Percentiles rank a stretch among this genome's conserved stretches.
These are phyloP conservation scores for Natrix natrix DNA, from an alignment of 2,797 vertebrate genomes.

Conservation along the genomic window DNA sequence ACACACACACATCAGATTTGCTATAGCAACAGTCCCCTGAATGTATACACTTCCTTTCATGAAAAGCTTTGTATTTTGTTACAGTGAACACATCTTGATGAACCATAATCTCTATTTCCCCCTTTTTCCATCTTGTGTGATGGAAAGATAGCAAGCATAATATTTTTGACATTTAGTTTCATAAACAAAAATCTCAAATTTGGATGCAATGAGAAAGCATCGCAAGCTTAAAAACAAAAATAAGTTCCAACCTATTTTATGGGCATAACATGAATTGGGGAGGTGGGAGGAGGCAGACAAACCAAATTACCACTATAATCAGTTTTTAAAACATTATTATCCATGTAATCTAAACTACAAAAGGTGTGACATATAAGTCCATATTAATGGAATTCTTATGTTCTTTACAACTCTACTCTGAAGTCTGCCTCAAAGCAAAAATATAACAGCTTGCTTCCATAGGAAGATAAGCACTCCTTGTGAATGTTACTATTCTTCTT, in stretches of 20 bases:
- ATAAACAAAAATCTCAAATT: not conserved
- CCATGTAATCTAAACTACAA: not conserved
- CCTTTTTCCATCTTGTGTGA: not conserved
- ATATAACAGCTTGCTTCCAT: not conserved
- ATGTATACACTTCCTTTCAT: not conserved
- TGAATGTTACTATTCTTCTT: not conserved
- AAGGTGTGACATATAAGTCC: not conserved
- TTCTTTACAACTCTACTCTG: not conserved
- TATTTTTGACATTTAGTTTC: not conserved
- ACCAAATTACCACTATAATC: not conserved
- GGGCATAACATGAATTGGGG: not conserved
- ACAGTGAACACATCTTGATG: not conserved
- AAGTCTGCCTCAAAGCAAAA: not conserved
- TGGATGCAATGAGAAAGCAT: not conserved
- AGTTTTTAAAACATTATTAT: not conserved
- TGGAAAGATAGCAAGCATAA: not conserved
- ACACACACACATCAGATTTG: not conserved
- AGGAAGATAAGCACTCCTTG: not conserved
- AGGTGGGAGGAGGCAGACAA: not conserved
- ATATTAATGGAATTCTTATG: not conserved
- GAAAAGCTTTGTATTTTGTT: not conserved
- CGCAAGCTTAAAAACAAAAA: not conserved
- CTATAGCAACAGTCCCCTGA: not conserved
- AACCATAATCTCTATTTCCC: not conserved
- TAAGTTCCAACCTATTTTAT: not conserved